phyloP scores from a whole-genome alignment of 2,888 invertebrate species.

The Auanema freiburgensis region DNA sequence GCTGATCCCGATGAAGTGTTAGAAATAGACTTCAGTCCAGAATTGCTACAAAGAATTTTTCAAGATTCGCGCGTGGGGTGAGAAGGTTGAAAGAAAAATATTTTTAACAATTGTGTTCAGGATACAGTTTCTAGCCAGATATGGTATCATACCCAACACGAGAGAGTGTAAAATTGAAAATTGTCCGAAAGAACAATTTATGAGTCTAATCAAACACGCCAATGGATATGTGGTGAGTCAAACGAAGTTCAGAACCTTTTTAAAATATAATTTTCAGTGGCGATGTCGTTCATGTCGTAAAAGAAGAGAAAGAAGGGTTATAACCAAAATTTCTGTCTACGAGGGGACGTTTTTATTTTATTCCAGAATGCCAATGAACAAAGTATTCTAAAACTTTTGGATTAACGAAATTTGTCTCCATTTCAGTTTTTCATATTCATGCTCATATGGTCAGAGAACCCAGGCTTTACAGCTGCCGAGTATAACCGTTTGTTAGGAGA shows the following conservation, averaged over 20 bases:
- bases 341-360: slow-evolving; percentile 46
- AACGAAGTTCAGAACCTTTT: not conserved
- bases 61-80: slow-evolving; percentile 35
- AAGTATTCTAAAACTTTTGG: slow-evolving; percentile 13
- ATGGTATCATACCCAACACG: slow-evolving; percentile 43
- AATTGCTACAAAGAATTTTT: slow-evolving; percentile 36
- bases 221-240: slow-evolving; percentile 41
- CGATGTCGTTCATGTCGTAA: slow-evolving; percentile 46
- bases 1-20: slow-evolving; percentile 35
- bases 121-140: slow-evolving; percentile 41
- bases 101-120: slow-evolving; percentile 19
- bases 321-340: slow-evolving; percentile 46
- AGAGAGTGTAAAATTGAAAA: slow-evolving; percentile 33
- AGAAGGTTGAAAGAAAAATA: slow-evolving; percentile 5
- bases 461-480: slow-evolving; percentile 37
- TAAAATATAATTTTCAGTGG: slow-evolving; percentile 28
- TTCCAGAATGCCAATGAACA: slow-evolving; percentile 43
- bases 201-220: slow-evolving; percentile 47
- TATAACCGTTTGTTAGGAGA: slow-evolving; percentile 41
- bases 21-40: slow-evolving; percentile 31
- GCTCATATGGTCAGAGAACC: slow-evolving; percentile 44
- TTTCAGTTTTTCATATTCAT: slow-evolving; percentile 43
- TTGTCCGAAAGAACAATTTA: slow-evolving; percentile 43
- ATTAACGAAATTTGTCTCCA: not conserved
- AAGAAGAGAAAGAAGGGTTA: slow-evolving; percentile 37